These are phyloP conservation scores for Rhinopomastus cyanomelas DNA, from an alignment of 2,113 vertebrate species.

Conservation along the genomic window DNA sequence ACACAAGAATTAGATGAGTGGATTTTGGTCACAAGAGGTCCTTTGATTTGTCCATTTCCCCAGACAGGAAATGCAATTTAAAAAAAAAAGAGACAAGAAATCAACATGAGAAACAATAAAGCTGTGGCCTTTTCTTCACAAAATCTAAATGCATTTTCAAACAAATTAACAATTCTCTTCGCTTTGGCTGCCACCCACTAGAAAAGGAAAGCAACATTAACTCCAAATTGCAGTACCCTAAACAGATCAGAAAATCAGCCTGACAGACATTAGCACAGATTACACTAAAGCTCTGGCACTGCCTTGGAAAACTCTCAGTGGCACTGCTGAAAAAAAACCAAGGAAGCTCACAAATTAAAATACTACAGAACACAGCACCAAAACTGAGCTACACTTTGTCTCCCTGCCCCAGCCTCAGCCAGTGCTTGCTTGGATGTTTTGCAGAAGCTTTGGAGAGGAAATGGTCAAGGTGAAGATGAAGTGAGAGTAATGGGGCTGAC, in stretches of 20 bases:
- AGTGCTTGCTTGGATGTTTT: not conserved
- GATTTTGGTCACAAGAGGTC: constrained; percentile 2
- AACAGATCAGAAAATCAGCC: constrained; percentile 9
- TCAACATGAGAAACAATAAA: not conserved
- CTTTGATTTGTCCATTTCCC: not conserved
- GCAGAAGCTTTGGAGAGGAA: not conserved
- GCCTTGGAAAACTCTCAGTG: not conserved
- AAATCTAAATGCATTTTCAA: not conserved
- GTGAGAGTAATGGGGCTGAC: not conserved
- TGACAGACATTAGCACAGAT: not conserved
- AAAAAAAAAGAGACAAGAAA: not conserved
- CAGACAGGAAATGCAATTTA: not conserved
- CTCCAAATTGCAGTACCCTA: constrained; percentile 5
- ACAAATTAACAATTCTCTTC: constrained; percentile 55
- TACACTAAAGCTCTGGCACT: not conserved
- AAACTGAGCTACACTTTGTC: not conserved
- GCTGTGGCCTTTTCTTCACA: not conserved
- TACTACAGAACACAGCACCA: not conserved
- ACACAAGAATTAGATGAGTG: not conserved
- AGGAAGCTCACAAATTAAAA: not conserved
- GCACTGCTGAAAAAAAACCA: not conserved
- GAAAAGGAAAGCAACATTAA: constrained; percentile 61
- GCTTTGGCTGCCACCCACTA: constrained; percentile 66
- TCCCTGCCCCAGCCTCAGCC: not conserved
- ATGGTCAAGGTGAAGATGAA: not conserved